These are phyloP conservation scores for Leucophenga maculata DNA, from an alignment of 2,888 invertebrate species.

Conservation along the genomic window DNA sequence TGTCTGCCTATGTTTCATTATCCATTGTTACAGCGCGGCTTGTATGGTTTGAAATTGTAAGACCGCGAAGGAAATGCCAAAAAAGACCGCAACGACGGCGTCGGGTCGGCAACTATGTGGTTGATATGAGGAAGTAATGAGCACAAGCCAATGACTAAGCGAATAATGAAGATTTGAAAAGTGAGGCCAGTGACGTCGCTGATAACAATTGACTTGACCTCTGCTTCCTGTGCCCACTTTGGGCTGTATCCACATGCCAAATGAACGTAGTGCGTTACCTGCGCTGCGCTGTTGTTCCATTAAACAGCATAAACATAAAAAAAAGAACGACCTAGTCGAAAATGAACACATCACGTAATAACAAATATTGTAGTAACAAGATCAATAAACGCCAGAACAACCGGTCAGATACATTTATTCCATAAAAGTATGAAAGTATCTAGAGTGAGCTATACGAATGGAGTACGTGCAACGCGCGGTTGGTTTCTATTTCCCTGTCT, in stretches of 20 bases:
- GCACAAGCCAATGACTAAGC: not conserved
- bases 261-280: conserved; percentile 20
- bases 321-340: too few species aligned
- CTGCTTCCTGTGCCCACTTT: not conserved
- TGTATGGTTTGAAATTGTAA: not conserved
- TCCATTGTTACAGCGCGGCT: not conserved
- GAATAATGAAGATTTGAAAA: not conserved
- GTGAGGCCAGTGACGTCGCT: not conserved
- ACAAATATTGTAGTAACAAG: conserved; percentile 36
- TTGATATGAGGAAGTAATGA: not conserved
- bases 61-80: not conserved
- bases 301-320: too few species aligned
- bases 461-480: conserved; percentile 23
- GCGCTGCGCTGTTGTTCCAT: not conserved
- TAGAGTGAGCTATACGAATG: conserved; percentile 8
- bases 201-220: conserved; percentile 8
- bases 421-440: conserved; percentile 14
- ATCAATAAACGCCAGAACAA: too few species aligned
- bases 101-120: not conserved
- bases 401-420: conserved; percentile 28
- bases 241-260: conserved; percentile 20
- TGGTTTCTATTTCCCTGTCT: not conserved
- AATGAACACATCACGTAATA: conserved; percentile 47
- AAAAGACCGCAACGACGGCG: conserved; percentile 1
- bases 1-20: not conserved